These are phyloP conservation scores for Drosophila baimaii DNA, from an alignment of 1,140 invertebrate genomes.

Conservation along the genomic window DNA sequence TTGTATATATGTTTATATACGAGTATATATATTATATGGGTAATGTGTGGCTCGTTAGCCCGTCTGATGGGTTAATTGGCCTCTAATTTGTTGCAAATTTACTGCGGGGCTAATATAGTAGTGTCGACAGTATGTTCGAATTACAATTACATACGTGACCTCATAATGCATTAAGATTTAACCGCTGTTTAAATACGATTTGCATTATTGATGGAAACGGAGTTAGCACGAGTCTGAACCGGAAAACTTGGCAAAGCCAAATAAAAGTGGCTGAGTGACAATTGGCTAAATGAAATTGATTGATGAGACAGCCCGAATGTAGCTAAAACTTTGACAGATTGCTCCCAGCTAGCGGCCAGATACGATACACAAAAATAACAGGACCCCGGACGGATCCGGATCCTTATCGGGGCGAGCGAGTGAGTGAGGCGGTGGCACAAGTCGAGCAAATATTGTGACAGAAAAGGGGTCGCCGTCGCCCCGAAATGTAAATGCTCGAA, in stretches of 20 bases:
- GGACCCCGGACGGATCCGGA: slow-evolving; percentile 22
- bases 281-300: slow-evolving; percentile 72
- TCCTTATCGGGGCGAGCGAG: slow-evolving; percentile 43
- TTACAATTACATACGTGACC: slow-evolving; percentile 26
- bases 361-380: slow-evolving; percentile 50
- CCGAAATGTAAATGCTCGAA: slow-evolving; percentile 67
- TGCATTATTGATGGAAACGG: neutral
- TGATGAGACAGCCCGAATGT: slow-evolving; percentile 62
- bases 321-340: slow-evolving; percentile 80
- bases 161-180: slow-evolving; percentile 24
- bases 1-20: slow-evolving; percentile 2
- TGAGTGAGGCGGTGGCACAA: slow-evolving; percentile 44
- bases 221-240: neutral
- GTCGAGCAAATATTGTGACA: slow-evolving; percentile 64
- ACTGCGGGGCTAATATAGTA: slow-evolving; percentile 2
- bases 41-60: slow-evolving; percentile 39
- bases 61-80: slow-evolving; percentile 72
- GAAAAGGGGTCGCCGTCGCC: slow-evolving; percentile 47
- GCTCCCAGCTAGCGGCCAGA: slow-evolving; percentile 11
- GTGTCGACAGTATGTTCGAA: slow-evolving; percentile 41
- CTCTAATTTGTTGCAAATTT: slow-evolving; percentile 73
- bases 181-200: slow-evolving; percentile 19
- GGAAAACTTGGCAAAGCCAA: slow-evolving; percentile 21
- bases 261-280: slow-evolving; percentile 62
- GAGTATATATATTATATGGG: neutral